phyloP scores from a whole-genome alignment of 2,113 vertebrate genomes.

The Prietella phreatophila region DNA sequence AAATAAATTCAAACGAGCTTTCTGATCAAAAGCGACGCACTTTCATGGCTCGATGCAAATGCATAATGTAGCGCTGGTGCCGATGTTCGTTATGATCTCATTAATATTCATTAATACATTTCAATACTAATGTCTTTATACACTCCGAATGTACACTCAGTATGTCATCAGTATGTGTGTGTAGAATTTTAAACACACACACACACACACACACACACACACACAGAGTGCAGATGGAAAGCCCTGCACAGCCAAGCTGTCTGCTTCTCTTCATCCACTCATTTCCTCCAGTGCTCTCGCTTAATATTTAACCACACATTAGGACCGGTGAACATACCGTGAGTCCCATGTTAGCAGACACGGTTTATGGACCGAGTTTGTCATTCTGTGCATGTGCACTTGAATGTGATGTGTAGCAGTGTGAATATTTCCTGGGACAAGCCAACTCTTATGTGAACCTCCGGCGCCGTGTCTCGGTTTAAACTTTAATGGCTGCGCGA shows the following conservation, averaged over 20 bases:
- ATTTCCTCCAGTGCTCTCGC: conserved; percentile 23
- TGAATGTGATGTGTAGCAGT: conserved; percentile 31
- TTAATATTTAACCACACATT: conserved; percentile 56
- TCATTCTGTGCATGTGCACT: conserved; percentile 9
- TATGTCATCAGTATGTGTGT: conserved; percentile 3
- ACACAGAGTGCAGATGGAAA: conserved; percentile 14
- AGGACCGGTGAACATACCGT: conserved; percentile 1
- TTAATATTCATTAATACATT: background rate
- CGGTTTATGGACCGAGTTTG: background rate
- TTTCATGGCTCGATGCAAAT: background rate
- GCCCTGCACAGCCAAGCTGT: conserved; percentile 39
- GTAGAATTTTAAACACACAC: background rate
- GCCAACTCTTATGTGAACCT: background rate
- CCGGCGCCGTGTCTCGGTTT: conserved; percentile 1
- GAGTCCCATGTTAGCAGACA: conserved; percentile 26
- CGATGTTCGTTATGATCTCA: background rate
- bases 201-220: background rate
- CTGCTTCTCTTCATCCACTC: conserved; percentile 49
- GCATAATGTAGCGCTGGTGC: background rate
- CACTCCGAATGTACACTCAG: background rate
- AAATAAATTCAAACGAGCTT: background rate
- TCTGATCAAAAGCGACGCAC: background rate
- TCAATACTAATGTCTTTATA: conserved; percentile 3
- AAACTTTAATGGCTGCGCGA: conserved; percentile 40
- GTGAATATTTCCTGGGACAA: background rate